These are phyloP conservation scores for Patiria miniata DNA, from an alignment of 35 echinoderm and acorn worm genomes.

Conservation along the genomic window DNA sequence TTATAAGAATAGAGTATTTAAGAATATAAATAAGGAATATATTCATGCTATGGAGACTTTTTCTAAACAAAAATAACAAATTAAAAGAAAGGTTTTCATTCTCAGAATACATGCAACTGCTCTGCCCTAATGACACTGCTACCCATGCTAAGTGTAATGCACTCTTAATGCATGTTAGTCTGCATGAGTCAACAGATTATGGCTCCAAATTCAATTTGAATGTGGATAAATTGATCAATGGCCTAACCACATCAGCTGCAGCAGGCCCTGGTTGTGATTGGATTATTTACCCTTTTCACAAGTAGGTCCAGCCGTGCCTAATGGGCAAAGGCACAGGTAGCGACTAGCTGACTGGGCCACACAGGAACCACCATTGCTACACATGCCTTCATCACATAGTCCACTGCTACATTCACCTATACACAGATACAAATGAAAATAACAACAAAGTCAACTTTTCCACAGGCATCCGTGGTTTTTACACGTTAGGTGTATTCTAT, in stretches of 20 bases:
- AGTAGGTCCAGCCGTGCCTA: conserved; percentile 65
- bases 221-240: background rate
- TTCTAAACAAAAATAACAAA: no score
- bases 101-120: no score
- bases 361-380: conserved; percentile 82
- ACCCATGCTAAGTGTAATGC: background rate
- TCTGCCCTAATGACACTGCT: background rate
- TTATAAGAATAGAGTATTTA: no score
- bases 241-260: background rate
- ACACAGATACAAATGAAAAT: conserved; percentile 17
- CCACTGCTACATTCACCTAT: conserved; percentile 90
- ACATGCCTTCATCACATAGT: conserved; percentile 71
- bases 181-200: background rate
- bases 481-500: no score
- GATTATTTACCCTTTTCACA: conserved; percentile 80
- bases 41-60: no score
- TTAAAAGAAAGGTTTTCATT: no score
- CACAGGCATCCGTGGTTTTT: no score
- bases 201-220: conserved; percentile 4
- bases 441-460: background rate
- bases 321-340: conserved; percentile 86
- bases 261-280: background rate
- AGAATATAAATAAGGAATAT: no score
- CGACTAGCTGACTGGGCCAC: conserved; percentile 65
- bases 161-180: conserved; percentile 6